Evolutionary conservation across 2,113 vertebrate species (phyloP).

Genomic region (Sigmodon hispidus): DNA sequence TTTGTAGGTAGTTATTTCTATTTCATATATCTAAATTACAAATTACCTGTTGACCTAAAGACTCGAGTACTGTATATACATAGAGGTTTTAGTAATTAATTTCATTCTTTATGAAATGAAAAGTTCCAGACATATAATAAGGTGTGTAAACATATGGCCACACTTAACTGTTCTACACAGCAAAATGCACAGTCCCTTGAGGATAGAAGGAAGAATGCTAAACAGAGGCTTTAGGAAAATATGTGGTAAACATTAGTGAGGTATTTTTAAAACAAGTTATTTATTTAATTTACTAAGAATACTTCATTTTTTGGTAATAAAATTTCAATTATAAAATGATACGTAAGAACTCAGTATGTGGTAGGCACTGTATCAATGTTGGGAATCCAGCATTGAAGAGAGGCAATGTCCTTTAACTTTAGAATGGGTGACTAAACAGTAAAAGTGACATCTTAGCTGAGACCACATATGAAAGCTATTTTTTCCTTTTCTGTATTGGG

Average conservation of each 20-base stretch:
- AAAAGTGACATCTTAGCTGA: background rate
- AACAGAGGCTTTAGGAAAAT: background rate
- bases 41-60: background rate
- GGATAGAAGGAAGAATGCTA: background rate
- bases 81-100: constrained; percentile 39
- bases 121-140: constrained; percentile 29
- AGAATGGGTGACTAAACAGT: background rate
- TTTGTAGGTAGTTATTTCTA: background rate
- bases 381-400: background rate
- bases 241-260: background rate
- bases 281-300: background rate
- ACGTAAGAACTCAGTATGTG: background rate
- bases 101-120: background rate
- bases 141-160: background rate
- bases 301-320: background rate
- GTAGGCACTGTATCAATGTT: background rate
- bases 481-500: background rate
- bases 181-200: background rate
- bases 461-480: background rate
- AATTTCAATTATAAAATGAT: constrained; percentile 28
- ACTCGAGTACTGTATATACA: background rate
- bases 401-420: background rate
- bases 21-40: constrained; percentile 47
- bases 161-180: background rate
- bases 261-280: constrained; percentile 30